Percentiles rank a stretch among this genome's conserved stretches.
Evolutionary conservation across 2,888 invertebrate species (phyloP).

Genomic region (Heliconius erato): DNA sequence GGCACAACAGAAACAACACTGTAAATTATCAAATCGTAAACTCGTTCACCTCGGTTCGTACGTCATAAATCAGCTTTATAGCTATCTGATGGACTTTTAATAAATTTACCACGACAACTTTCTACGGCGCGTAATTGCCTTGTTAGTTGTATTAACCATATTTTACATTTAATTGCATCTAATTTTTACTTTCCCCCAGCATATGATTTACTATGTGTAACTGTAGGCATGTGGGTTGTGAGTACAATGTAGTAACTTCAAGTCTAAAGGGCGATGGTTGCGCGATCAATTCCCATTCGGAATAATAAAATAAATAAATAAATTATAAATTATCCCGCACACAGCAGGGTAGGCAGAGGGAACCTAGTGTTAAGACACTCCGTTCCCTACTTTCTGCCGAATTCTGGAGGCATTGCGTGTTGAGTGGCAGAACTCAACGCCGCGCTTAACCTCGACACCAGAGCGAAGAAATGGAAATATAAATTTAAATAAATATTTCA

Average conservation of each 20-base stretch:
- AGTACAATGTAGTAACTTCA: neutral
- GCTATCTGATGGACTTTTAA: conserved; percentile 52
- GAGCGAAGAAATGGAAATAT: too few species aligned
- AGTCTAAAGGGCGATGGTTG: neutral
- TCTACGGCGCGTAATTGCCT: conserved; percentile 49
- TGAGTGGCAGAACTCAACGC: too few species aligned
- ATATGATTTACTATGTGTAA: conserved; percentile 25
- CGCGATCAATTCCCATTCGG: neutral
- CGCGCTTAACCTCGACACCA: too few species aligned
- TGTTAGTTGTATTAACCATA: conserved; percentile 45
- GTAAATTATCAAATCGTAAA: conserved; percentile 39
- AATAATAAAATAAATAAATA: too few species aligned
- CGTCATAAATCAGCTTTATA: conserved; percentile 48
- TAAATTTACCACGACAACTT: conserved; percentile 54
- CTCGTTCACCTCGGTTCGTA: conserved; percentile 37
- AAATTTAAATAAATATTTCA: too few species aligned
- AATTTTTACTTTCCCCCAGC: conserved; percentile 45
- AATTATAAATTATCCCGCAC: too few species aligned
- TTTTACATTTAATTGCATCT: conserved; percentile 47
- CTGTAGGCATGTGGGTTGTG: neutral
- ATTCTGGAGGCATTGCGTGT: too few species aligned
- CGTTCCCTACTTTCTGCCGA: too few species aligned
- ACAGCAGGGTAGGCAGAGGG: too few species aligned
- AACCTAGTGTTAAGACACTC: too few species aligned
- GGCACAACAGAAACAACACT: conserved; percentile 9